Percentiles rank a stretch among this genome's conserved stretches.
Conservation (phyloP, 2,888 invertebrate genomes). For the Archips xylosteana region DNA sequence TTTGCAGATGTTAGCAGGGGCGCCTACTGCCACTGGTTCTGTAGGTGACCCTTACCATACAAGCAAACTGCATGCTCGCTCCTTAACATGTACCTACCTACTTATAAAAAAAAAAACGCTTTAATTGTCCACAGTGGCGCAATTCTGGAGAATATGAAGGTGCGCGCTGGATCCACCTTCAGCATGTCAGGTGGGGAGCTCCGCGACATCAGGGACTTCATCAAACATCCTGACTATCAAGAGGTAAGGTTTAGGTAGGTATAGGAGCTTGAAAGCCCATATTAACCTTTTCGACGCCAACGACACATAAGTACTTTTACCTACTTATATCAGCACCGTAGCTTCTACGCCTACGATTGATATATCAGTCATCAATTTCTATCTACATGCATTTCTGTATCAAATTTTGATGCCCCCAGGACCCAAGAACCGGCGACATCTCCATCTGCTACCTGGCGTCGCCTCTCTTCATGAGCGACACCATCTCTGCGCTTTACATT, state of each 20-base stretch:
- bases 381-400: too few species aligned
- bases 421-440: constrained; percentile 58
- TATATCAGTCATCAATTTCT: too few species aligned
- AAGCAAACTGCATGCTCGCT: too few species aligned
- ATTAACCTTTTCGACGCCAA: too few species aligned
- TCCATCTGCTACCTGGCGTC: constrained; percentile 52
- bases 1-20: too few species aligned
- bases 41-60: too few species aligned
- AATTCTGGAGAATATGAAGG: constrained; percentile 49
- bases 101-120: background rate
- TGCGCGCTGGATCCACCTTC: constrained; percentile 66
- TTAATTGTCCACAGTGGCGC: constrained; percentile 54
- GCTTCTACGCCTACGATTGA: too few species aligned
- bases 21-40: too few species aligned
- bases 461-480: constrained; percentile 52
- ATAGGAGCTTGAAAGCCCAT: too few species aligned
- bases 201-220: constrained; percentile 47
- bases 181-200: constrained; percentile 60
- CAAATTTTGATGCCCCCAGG: constrained; percentile 13
- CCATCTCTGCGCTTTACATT: constrained; percentile 56
- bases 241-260: background rate
- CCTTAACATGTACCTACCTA: too few species aligned
- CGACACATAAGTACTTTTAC: too few species aligned
- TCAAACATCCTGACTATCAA: constrained; percentile 57
- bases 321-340: too few species aligned